A percentile compares a stretch with the other conserved stretches of the same genome.
phyloP scores from a whole-genome alignment of 2,888 invertebrate species.

The Girardia tigrina region DNA sequence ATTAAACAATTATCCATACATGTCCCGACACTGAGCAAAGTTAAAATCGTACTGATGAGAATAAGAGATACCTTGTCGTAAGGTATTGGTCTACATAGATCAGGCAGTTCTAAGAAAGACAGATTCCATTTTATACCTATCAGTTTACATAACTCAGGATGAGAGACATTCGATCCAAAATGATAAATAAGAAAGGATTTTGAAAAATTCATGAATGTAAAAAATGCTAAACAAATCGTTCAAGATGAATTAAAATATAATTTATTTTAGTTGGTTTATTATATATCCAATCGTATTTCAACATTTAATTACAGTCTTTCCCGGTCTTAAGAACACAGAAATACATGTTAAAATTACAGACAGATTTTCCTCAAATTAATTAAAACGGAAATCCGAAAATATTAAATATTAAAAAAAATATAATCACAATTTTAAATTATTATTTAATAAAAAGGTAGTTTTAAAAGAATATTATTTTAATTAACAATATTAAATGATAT shows the following conservation, averaged over 20 bases:
- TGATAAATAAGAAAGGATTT: not conserved
- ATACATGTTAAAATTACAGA: too few relatives aligned
- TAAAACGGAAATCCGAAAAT: too few relatives aligned
- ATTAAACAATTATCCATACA: conserved; percentile 54
- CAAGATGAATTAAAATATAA: not conserved
- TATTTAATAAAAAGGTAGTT: too few relatives aligned
- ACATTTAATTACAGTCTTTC: not conserved
- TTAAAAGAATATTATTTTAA: too few relatives aligned
- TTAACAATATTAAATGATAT: too few relatives aligned
- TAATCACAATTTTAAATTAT: too few relatives aligned
- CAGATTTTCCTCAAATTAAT: too few relatives aligned
- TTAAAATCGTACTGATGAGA: conserved; percentile 41
- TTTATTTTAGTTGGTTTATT: not conserved
- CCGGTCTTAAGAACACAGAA: too few relatives aligned
- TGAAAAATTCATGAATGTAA: not conserved
- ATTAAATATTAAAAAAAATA: too few relatives aligned
- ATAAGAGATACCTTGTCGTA: conserved; percentile 36
- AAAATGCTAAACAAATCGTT: not conserved
- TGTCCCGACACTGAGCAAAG: conserved; percentile 50
- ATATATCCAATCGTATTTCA: not conserved
- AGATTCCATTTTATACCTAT: not conserved
- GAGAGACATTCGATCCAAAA: not conserved
- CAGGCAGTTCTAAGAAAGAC: not conserved
- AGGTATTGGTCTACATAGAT: not conserved
- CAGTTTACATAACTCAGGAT: not conserved